Evolutionary conservation across 1,140 invertebrate species (phyloP), one percentile per base, ranked within the genome.

Genomic region (Panagrolaimus sp.): DNA sequence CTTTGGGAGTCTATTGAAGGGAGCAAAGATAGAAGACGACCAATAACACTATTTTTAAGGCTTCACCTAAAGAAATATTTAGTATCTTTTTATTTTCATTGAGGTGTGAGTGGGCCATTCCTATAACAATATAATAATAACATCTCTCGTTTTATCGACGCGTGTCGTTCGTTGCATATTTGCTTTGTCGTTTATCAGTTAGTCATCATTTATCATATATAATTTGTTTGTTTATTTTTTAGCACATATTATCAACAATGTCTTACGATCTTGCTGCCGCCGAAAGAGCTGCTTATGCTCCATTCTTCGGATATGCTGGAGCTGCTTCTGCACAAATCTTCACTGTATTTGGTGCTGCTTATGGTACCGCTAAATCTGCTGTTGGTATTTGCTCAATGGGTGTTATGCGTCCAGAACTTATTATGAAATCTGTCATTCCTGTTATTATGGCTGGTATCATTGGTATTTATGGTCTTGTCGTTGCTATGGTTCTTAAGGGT

Each of bases 361-460:
- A 98, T 89, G 96, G 96, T 83, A 99, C 96, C 77, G 96, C 96
- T 62, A 98, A 98, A 87, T 96, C 94, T 76, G 96, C 96, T 75
- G 96, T 93, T 71, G 96, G 96, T 86, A 99, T 98, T 84, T 93
- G 94, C 80, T 93, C 94, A 77, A 98, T 98, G 96, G 94, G 96
- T 76, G 95, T 99, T 76, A 98, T 98, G 95, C 87, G 95, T 86
- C 96, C 96, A 69, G 96, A 98, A 86, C 87, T 97, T 82, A 98
- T 99, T 86, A 98, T 98, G 94, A 98, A 98, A 97, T 74, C 96
- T 93, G 93, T 99, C 87, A 99, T 99, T 93, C 95, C 95, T 85
- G 96, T 96, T 94, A 98, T 98, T 85, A 93, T 99, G 87, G 96
- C 93, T 63, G 80, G 79, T 82, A 80, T 80, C 65, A 82, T 80